These are phyloP conservation scores for Nezara viridula DNA, from an alignment of 2,888 invertebrate genomes.

Conservation along the genomic window DNA sequence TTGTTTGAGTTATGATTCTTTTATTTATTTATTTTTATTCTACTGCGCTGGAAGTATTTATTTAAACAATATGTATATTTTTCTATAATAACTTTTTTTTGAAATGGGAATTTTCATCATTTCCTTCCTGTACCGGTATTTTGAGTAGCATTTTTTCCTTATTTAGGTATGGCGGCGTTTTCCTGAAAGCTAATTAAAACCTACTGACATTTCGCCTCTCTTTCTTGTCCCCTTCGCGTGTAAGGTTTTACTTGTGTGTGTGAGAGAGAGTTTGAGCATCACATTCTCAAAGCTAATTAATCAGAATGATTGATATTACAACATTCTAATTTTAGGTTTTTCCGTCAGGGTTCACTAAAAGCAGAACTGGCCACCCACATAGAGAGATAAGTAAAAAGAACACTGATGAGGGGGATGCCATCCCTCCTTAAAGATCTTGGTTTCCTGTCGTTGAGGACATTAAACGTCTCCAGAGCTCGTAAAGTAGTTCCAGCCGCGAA, in stretches of 20 bases:
- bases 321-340: neutral
- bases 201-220: neutral
- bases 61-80: no score
- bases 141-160: neutral
- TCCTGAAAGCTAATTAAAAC: no score
- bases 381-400: neutral
- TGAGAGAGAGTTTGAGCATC: no score
- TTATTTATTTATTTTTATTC: no score
- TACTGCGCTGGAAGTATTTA: no score
- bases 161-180: no score
- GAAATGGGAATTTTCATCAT: neutral
- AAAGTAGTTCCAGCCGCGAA: neutral
- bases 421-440: neutral
- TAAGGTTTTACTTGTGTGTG: no score
- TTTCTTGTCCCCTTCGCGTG: neutral
- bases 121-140: neutral
- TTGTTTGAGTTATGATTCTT: no score
- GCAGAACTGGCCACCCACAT: neutral
- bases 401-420: neutral
- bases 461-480: neutral
- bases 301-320: no score
- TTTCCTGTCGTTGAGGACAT: neutral
- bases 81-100: neutral
- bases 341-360: neutral
- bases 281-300: no score